Evolutionary conservation across 2,113 vertebrate genomes (phyloP), one percentile per base, ranked within the genome.

Genomic region (Ptilorrhoa leucosticta): DNA sequence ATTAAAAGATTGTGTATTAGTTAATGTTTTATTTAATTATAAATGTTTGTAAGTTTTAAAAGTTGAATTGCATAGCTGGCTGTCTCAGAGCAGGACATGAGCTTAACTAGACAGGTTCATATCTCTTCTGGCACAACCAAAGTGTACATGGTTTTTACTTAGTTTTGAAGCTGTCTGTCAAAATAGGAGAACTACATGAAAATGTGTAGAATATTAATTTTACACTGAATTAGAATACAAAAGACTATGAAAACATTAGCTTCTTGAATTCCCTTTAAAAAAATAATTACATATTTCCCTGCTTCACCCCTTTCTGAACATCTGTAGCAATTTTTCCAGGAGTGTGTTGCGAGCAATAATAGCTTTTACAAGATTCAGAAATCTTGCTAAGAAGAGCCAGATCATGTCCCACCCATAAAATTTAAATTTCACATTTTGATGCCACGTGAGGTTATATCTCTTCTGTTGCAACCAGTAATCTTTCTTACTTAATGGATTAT

Each of bases 391-490:
- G 57, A 45, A 57, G 81, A 78, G 4, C 7, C 53, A 82, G 30
- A 42, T 71, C 14, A 45, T 42, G 8, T 47, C 11, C 30, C 4
- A 68, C 19, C 16, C 27, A 63, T 47, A 78, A 89, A 70, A 84
- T 35, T 61, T 24, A 39, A 78, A 84, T 63, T 78, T 56, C 63
- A 54, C 8, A 39, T 72, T 85, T 85, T 61, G n/a, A 48, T 57
- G 20, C 0, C 0, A 45, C 3, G 1, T 18, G 35, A 70, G 26
- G 1, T 57, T 77, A 4, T 56, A 37, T 7, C 19, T 58, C 47
- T 30, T 89, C 30, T 51, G 15, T 5, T 51, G 47, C 30, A 81
- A 35, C 9, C 1, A 35, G 4, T 19, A 47, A 35, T 30, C 7
- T 47, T 73, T 91, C 30, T 42, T 45, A 11, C 9, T 82, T 50